Evolutionary conservation across 1,140 invertebrate genomes (phyloP).

Genomic region (Halotydeus destructor): DNA sequence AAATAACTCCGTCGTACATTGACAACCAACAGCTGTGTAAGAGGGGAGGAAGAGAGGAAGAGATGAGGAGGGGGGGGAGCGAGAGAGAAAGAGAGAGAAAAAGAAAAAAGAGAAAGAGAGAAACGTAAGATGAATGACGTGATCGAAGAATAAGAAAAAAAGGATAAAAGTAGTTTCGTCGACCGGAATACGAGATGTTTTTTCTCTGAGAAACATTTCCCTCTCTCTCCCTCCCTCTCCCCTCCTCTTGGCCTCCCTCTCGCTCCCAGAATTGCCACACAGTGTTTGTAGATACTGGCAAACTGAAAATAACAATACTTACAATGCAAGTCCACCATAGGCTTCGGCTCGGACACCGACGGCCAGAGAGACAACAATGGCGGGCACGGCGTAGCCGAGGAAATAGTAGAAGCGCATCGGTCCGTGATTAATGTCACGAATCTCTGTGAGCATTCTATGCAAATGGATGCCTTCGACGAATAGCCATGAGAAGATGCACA

Average conservation of each 20-base stretch:
- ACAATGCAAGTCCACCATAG: slow-evolving; percentile 83
- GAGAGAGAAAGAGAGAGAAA: too few relatives aligned
- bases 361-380: slow-evolving; percentile 67
- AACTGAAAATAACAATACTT: too few relatives aligned
- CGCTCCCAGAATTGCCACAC: neutral
- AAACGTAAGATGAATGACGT: too few relatives aligned
- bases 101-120: too few relatives aligned
- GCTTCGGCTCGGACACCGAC: slow-evolving; percentile 82
- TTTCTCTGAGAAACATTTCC: too few relatives aligned
- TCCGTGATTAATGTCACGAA: slow-evolving; percentile 86
- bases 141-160: too few relatives aligned
- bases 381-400: slow-evolving; percentile 82
- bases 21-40: slow-evolving; percentile 72
- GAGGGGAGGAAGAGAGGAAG: too few relatives aligned
- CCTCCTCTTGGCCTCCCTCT: neutral
- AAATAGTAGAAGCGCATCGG: slow-evolving; percentile 82
- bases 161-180: too few relatives aligned
- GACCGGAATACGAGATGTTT: too few relatives aligned
- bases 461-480: slow-evolving; percentile 76
- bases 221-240: too few relatives aligned
- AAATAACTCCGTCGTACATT: slow-evolving; percentile 68
- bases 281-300: neutral
- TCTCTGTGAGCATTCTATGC: slow-evolving; percentile 80
- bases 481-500: slow-evolving; percentile 70
- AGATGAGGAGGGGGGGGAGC: too few relatives aligned